Percentiles rank a stretch among this genome's conserved stretches.
Conservation (phyloP, 1,140 invertebrate species). For the Calycopis cecrops region DNA sequence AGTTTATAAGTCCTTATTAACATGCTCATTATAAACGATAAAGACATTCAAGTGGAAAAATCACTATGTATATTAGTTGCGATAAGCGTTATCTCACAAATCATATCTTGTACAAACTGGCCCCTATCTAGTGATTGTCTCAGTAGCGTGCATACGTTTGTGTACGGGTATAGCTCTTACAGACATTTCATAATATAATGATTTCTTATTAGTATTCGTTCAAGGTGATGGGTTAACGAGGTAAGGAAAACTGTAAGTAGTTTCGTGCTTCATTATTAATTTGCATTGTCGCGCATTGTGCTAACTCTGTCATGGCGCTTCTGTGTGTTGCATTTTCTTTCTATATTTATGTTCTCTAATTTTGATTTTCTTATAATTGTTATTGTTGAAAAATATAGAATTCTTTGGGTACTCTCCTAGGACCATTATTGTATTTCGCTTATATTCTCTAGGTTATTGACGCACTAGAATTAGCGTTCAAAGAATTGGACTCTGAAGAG, state of each 20-base stretch:
- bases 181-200: constrained; percentile 21
- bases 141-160: constrained; percentile 9
- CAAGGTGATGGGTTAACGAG: constrained; percentile 62
- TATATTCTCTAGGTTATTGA: constrained; percentile 71
- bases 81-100: constrained; percentile 46
- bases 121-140: constrained; percentile 45
- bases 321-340: constrained; percentile 19
- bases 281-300: constrained; percentile 48
- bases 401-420: too few species aligned
- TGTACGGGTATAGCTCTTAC: not conserved
- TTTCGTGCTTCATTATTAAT: constrained; percentile 45
- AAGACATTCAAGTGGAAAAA: constrained; percentile 19
- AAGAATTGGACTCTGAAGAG: constrained; percentile 76
- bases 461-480: constrained; percentile 77
- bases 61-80: constrained; percentile 30
- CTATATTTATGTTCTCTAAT: constrained; percentile 17
- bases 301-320: constrained; percentile 30
- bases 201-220: constrained; percentile 37
- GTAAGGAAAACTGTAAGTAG: constrained; percentile 49
- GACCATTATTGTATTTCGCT: too few species aligned
- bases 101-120: constrained; percentile 54
- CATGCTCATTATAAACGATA: constrained; percentile 13
- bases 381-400: constrained; percentile 5
- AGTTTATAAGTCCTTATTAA: constrained; percentile 30
- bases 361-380: constrained; percentile 14